A percentile compares a stretch with the other conserved stretches of the same genome.
Conservation (phyloP, 2,888 invertebrate genomes). For the Drosophila hamatofila region DNA sequence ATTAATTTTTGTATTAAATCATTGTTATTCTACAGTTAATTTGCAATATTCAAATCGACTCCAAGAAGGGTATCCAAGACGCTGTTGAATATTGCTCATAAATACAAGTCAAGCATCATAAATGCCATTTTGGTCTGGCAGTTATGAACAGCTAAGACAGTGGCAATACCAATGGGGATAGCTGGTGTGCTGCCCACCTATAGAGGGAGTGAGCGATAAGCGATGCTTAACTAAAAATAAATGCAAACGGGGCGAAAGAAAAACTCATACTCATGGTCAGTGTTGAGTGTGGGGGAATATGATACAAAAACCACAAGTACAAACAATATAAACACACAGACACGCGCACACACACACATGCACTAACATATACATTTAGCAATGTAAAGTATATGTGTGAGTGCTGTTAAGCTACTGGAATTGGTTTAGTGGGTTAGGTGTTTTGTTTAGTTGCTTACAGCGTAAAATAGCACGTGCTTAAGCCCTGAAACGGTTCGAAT, state of each 20-base stretch:
- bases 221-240: slow-evolving; percentile 63
- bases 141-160: slow-evolving; percentile 2
- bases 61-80: slow-evolving; percentile 13
- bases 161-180: neutral
- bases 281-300: slow-evolving; percentile 38
- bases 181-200: neutral
- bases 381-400: slow-evolving; percentile 2
- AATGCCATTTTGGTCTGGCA: slow-evolving; percentile 56
- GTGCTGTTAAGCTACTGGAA: slow-evolving; percentile 17
- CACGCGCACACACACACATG: neutral
- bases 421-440: slow-evolving; percentile 12
- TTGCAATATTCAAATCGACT: neutral
- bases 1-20: too few relatives aligned
- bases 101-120: slow-evolving; percentile 67
- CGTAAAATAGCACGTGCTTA: slow-evolving; percentile 4
- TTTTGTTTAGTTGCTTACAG: slow-evolving; percentile 15
- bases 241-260: slow-evolving; percentile 16
- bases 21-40: too few relatives aligned
- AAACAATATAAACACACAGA: slow-evolving; percentile 22
- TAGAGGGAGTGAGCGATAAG: slow-evolving; percentile 47
- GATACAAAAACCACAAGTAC: slow-evolving; percentile 54
- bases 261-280: slow-evolving; percentile 50
- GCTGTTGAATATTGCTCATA: slow-evolving; percentile 58
- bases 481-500: neutral
- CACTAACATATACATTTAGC: neutral